A percentile compares a stretch with the other conserved stretches of the same genome.
Conservation (phyloP, 2,797 vertebrate species). For the Poeciliopsis gracilis region DNA sequence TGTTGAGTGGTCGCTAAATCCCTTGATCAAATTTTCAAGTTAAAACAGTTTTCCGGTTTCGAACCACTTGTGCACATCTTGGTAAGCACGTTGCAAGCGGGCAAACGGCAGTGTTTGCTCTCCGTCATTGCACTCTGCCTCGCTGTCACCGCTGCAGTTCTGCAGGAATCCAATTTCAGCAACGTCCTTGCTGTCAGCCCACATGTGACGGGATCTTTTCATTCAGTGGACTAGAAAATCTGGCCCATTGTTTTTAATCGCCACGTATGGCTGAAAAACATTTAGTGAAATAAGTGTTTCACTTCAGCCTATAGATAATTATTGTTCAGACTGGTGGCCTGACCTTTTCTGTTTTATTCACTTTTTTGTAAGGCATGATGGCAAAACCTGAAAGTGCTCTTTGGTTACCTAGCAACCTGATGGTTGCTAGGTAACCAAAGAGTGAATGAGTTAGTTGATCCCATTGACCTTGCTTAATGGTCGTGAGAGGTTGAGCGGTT, state of each 20-base stretch:
- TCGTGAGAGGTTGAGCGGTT: no score
- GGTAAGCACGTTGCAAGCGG: neutral
- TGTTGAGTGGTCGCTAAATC: neutral
- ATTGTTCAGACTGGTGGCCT: no score
- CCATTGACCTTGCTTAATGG: no score
- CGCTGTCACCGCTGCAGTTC: neutral
- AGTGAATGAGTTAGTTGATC: no score
- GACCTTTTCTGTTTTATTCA: neutral
- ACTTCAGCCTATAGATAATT: no score
- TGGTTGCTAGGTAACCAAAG: no score
- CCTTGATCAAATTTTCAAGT: neutral
- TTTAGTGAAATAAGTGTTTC: no score
- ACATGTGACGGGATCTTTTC: neutral
- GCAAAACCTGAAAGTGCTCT: no score
- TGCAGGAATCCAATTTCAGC: neutral
- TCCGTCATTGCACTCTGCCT: neutral
- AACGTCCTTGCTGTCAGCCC: conserved; percentile 1
- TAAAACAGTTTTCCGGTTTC: conserved; percentile 1
- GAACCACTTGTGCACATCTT: neutral
- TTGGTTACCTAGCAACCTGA: no score
- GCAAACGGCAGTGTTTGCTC: neutral
- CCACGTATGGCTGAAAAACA: no score
- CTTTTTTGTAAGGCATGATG: no score
- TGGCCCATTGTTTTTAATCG: neutral
- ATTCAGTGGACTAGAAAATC: neutral